These are phyloP conservation scores for Ptilodon capucinus DNA, from an alignment of 2,888 invertebrate genomes.

Conservation along the genomic window DNA sequence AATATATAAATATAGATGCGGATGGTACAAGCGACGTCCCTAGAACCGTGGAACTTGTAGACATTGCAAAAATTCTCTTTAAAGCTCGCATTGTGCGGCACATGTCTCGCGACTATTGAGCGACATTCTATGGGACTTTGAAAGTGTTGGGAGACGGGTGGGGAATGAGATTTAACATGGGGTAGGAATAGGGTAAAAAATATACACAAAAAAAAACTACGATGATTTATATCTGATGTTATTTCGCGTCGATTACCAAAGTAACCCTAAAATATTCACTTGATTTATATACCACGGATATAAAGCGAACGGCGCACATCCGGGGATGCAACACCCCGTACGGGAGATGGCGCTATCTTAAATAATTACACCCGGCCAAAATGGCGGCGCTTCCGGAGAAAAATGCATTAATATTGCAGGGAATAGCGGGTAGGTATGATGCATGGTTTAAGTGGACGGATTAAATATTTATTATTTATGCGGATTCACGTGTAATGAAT, in stretches of 20 bases:
- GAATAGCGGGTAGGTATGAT: constrained; percentile 5
- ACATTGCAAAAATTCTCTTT: constrained; percentile 11
- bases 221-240: no score
- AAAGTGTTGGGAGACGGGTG: background rate
- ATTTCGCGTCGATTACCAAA: no score
- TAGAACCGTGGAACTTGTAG: constrained; percentile 9
- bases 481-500: background rate
- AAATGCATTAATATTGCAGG: constrained; percentile 37
- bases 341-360: constrained; percentile 30
- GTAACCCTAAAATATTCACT: background rate
- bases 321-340: constrained; percentile 28
- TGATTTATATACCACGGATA: constrained; percentile 9
- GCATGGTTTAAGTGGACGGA: constrained; percentile 15
- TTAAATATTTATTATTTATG: constrained; percentile 14
- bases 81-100: background rate
- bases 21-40: background rate
- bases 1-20: no score
- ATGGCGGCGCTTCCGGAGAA: constrained; percentile 15
- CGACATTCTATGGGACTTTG: background rate
- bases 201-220: no score
- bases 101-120: background rate
- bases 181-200: background rate
- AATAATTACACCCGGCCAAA: constrained; percentile 29
- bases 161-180: background rate
- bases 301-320: constrained; percentile 13